A percentile compares a stretch with the other conserved stretches of the same genome.
Conservation (phyloP, 2,888 invertebrate species). For the Acrobasis repandana region DNA sequence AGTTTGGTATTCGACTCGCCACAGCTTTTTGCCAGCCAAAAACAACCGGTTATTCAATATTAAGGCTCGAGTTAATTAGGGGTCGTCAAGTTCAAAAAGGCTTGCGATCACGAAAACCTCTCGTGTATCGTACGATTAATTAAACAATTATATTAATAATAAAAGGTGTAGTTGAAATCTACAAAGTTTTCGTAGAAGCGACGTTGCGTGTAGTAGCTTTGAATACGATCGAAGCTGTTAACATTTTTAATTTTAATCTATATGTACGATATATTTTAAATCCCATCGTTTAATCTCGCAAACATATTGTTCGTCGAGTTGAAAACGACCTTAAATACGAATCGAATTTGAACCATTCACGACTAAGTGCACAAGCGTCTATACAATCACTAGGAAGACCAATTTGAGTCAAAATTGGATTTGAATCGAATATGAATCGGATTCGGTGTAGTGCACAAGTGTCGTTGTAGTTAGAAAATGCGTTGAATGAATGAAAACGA, state of each 20-base stretch:
- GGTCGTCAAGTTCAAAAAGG: slow-evolving; percentile 11
- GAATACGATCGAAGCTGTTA: background rate
- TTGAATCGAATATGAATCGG: too few relatives aligned
- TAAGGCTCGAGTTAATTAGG: background rate
- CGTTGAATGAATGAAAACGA: too few relatives aligned
- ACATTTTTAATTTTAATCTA: background rate
- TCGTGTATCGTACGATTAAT: slow-evolving; percentile 13
- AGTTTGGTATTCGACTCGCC: background rate
- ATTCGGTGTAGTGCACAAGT: too few relatives aligned
- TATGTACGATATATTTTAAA: too few relatives aligned
- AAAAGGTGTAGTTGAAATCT: background rate
- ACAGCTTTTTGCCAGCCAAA: slow-evolving; percentile 12
- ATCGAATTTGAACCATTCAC: too few relatives aligned
- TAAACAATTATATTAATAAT: background rate
- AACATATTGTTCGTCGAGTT: too few relatives aligned
- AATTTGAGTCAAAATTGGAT: too few relatives aligned
- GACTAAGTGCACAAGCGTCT: too few relatives aligned
- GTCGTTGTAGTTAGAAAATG: too few relatives aligned
- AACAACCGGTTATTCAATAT: slow-evolving; percentile 19
- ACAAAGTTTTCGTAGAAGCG: background rate
- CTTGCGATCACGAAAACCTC: slow-evolving; percentile 9
- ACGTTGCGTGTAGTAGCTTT: background rate
- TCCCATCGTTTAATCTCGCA: too few relatives aligned
- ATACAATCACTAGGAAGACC: too few relatives aligned
- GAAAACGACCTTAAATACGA: too few relatives aligned